phyloP scores from a whole-genome alignment of 2,113 vertebrate genomes.

The Romanogobio albipinnatus region DNA sequence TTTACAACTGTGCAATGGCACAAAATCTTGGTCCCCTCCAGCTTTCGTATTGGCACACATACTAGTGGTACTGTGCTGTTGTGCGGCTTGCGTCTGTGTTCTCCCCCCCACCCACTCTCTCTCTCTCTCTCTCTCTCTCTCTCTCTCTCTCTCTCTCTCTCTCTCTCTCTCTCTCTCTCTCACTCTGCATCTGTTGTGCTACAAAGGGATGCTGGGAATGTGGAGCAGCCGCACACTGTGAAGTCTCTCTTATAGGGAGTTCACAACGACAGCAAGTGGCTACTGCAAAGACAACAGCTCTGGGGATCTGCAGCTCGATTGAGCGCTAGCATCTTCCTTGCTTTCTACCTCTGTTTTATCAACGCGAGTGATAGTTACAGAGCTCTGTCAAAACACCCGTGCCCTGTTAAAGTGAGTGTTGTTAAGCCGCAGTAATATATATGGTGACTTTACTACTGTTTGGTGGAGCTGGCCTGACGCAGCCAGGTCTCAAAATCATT shows the following conservation, averaged over 20 bases:
- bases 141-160: no score
- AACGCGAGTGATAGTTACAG: background rate
- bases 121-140: no score
- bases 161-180: background rate
- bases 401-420: background rate
- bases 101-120: no score
- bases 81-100: conserved; percentile 51
- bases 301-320: background rate
- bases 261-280: conserved; percentile 39
- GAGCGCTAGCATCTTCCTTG: conserved; percentile 36
- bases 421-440: conserved; percentile 56
- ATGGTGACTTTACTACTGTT: conserved; percentile 10
- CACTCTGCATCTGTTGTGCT: conserved; percentile 61
- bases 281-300: conserved; percentile 20
- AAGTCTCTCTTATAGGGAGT: conserved; percentile 45
- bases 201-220: conserved; percentile 50
- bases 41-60: conserved; percentile 28
- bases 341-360: background rate
- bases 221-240: conserved; percentile 17
- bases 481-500: conserved; percentile 36
- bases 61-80: conserved; percentile 24
- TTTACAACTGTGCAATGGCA: conserved; percentile 11
- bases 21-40: background rate
- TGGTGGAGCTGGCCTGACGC: conserved; percentile 23
- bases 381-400: background rate